Percentiles rank a stretch among this genome's conserved stretches.
Conservation (phyloP, 2,797 vertebrate species). For the Phoeniculus purpureus region DNA sequence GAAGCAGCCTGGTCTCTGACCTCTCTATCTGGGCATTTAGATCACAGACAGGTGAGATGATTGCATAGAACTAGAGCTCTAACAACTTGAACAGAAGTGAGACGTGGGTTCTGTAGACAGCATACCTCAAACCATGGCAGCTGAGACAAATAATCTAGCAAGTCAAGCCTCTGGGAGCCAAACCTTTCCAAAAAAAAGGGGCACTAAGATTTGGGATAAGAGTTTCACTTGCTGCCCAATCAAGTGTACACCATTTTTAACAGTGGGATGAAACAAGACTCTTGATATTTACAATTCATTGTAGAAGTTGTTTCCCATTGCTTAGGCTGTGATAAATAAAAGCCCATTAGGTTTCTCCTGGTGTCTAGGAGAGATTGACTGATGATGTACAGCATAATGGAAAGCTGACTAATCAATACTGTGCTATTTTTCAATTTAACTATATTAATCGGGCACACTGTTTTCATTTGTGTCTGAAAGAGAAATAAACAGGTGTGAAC, state of each 20-base stretch:
- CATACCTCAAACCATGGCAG: neutral
- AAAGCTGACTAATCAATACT: constrained; percentile 59
- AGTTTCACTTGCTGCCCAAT: neutral
- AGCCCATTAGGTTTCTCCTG: constrained; percentile 9
- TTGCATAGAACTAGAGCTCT: neutral
- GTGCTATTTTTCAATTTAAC: constrained; percentile 38
- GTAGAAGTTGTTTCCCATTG: neutral
- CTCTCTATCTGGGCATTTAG: constrained; percentile 2
- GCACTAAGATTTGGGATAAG: neutral
- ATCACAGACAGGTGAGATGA: neutral
- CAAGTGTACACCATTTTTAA: neutral
- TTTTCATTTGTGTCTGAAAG: constrained; percentile 44
- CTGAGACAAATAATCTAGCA: neutral
- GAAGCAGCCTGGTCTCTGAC: neutral
- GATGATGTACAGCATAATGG: constrained; percentile 35
- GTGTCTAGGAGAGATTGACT: constrained; percentile 21
- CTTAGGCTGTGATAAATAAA: neutral
- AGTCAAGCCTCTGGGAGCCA: neutral
- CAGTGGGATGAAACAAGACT: neutral
- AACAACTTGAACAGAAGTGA: neutral
- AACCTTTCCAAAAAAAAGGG: neutral
- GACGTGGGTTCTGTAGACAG: neutral
- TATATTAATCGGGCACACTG: constrained; percentile 35
- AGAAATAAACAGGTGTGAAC: constrained; percentile 60
- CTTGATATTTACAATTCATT: neutral